Percentiles rank a stretch among this genome's conserved stretches.
phyloP scores from a whole-genome alignment of 1,140 invertebrate genomes.

The silkworm (Bombyx mori) region DNA sequence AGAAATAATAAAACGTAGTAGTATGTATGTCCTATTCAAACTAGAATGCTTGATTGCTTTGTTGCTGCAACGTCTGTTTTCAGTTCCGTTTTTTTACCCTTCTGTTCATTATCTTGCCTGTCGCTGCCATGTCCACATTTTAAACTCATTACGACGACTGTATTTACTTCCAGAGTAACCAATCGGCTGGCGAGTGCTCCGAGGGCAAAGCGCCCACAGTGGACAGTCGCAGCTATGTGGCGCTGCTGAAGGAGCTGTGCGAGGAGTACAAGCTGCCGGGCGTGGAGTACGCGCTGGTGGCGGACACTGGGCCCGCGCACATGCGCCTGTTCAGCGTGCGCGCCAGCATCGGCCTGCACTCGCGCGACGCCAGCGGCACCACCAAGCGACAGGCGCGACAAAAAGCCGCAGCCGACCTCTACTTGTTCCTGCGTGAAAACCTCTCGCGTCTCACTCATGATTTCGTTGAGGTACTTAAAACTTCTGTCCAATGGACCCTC shows the following conservation, averaged over 20 bases:
- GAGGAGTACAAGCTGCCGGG: slow-evolving; percentile 38
- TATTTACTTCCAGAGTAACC: too few species aligned
- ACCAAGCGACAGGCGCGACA: slow-evolving; percentile 53
- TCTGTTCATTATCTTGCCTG: too few species aligned
- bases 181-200: neutral
- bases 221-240: slow-evolving; percentile 37
- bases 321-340: slow-evolving; percentile 40
- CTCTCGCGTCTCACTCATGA: slow-evolving; percentile 36
- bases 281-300: slow-evolving; percentile 35
- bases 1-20: too few species aligned
- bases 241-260: slow-evolving; percentile 49
- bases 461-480: slow-evolving; percentile 41
- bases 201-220: neutral
- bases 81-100: too few species aligned
- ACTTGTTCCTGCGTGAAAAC: slow-evolving; percentile 46
- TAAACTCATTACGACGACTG: too few species aligned
- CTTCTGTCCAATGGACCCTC: too few species aligned
- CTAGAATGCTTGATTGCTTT: too few species aligned
- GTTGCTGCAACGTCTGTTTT: too few species aligned
- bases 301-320: slow-evolving; percentile 56
- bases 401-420: slow-evolving; percentile 47
- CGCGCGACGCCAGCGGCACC: slow-evolving; percentile 36
- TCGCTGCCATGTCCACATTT: too few species aligned
- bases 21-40: too few species aligned
- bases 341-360: slow-evolving; percentile 33